phyloP scores from a whole-genome alignment of 2,797 vertebrate genomes.

The Alcedo atthis region DNA sequence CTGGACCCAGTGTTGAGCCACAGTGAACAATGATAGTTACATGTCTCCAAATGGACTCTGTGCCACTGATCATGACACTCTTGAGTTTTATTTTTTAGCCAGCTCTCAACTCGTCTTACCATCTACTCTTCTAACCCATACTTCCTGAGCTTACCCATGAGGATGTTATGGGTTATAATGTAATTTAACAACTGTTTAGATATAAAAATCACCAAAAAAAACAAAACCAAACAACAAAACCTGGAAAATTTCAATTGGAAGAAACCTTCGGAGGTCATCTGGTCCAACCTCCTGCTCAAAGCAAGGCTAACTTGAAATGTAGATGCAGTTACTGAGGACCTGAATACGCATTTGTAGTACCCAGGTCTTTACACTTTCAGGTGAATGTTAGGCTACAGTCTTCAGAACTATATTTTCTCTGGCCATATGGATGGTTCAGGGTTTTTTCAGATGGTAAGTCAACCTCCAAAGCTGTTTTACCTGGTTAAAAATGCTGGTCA shows the following conservation, averaged over 20 bases:
- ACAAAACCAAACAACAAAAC: no score
- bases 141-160: no score
- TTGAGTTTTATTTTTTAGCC: no score
- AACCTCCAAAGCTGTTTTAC: background rate
- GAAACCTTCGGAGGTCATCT: background rate
- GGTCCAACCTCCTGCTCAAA: background rate
- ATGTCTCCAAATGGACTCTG: no score
- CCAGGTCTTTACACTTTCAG: background rate
- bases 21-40: no score
- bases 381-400: accelerated
- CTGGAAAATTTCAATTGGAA: background rate
- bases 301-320: background rate
- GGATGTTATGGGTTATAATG: background rate
- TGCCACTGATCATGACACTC: no score
- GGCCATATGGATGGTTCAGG: background rate
- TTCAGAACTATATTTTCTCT: background rate
- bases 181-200: background rate
- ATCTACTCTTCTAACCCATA: no score
- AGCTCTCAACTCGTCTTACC: no score
- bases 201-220: background rate
- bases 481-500: background rate
- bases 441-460: background rate
- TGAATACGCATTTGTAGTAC: background rate
- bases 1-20: no score
- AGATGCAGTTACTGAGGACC: background rate